Percentiles rank a stretch among this genome's conserved stretches.
phyloP scores from a whole-genome alignment of 92 coral and sea anemone species.

The Zoanthus gigantus region DNA sequence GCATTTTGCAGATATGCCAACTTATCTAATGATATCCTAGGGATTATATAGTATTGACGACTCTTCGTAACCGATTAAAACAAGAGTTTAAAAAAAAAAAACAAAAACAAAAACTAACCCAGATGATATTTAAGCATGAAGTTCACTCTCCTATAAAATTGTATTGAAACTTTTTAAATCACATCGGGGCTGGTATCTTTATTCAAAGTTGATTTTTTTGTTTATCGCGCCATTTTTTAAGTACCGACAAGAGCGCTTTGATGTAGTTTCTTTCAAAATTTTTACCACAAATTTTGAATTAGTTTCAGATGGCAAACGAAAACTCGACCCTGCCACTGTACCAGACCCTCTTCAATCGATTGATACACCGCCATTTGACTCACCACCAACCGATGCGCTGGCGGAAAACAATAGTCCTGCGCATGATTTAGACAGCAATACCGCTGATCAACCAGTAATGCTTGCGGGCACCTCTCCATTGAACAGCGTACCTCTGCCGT shows the following conservation, averaged over 20 bases:
- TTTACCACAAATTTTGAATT: constrained; percentile 43
- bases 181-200: neutral
- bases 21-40: no score
- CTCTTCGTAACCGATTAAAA: no score
- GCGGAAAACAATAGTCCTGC: constrained; percentile 48
- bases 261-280: neutral
- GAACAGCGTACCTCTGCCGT: constrained; percentile 86
- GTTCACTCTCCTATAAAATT: neutral
- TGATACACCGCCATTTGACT: constrained; percentile 50
- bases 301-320: constrained; percentile 51
- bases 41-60: no score
- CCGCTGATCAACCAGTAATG: constrained; percentile 78
- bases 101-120: neutral
- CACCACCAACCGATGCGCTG: constrained; percentile 49
- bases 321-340: constrained; percentile 32
- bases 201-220: neutral
- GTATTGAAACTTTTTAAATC: neutral
- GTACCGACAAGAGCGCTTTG: neutral
- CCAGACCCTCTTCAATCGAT: constrained; percentile 46
- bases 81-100: no score
- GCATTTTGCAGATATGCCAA: no score
- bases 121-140: neutral
- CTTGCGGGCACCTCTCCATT: constrained; percentile 94
- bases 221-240: neutral
- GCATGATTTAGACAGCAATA: constrained; percentile 67